A percentile compares a stretch with the other conserved stretches of the same genome.
These are phyloP conservation scores for Liasis olivaceus DNA, from an alignment of 2,797 vertebrate species.

Conservation along the genomic window DNA sequence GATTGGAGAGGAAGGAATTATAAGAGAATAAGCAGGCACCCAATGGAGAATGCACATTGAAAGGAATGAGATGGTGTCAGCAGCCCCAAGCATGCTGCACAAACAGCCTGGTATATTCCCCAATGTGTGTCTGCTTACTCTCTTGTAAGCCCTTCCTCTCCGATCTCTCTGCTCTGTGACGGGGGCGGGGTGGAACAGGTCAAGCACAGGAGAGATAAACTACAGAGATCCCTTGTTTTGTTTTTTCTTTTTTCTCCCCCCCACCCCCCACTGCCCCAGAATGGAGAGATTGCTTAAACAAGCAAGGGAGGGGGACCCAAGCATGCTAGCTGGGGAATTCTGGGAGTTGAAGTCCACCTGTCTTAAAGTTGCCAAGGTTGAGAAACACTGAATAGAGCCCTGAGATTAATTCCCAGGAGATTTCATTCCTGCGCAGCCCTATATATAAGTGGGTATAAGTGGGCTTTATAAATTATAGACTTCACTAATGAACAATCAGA, in stretches of 20 bases:
- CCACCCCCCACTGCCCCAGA: not conserved
- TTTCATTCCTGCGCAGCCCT: slow-evolving; percentile 13
- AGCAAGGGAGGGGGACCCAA: not conserved
- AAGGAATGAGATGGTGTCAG: not conserved
- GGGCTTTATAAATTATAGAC: not conserved
- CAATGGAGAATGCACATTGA: not conserved
- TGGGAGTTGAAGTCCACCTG: not conserved
- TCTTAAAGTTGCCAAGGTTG: not conserved
- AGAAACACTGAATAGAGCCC: not conserved
- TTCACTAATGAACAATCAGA: not conserved
- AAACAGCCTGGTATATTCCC: not conserved
- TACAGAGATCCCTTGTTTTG: not conserved
- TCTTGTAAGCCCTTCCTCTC: not conserved
- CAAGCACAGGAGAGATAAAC: not conserved
- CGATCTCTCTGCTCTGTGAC: not conserved
- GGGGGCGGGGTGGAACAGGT: not conserved
- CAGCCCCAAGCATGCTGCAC: not conserved
- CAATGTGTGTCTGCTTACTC: not conserved
- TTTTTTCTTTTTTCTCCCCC: not conserved
- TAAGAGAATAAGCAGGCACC: not conserved
- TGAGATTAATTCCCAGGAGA: slow-evolving; percentile 9
- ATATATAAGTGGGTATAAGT: not conserved
- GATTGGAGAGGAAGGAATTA: not conserved
- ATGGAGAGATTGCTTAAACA: not conserved
- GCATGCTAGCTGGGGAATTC: not conserved